Percentiles rank a stretch among this genome's conserved stretches.
Conservation (phyloP, 2,797 vertebrate genomes). For the Ambastaia sidthimunki region DNA sequence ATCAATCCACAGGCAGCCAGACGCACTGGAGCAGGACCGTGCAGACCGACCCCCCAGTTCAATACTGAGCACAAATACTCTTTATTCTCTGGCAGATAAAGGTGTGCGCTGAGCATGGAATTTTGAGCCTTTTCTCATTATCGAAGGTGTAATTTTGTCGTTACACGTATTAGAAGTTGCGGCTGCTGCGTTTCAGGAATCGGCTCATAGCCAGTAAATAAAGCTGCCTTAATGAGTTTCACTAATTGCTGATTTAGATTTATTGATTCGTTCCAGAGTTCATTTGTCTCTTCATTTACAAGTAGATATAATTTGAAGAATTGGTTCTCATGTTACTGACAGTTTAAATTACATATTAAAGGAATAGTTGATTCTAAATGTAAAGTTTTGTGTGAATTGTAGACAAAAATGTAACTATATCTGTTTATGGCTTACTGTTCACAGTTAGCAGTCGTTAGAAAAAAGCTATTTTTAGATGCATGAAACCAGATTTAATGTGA, state of each 20-base stretch:
- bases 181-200: conserved; percentile 28
- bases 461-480: too few relatives aligned
- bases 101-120: conserved; percentile 27
- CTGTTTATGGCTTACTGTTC: too few relatives aligned
- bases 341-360: conserved; percentile 17
- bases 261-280: conserved; percentile 48
- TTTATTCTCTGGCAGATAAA: conserved; percentile 36
- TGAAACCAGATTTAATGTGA: too few relatives aligned
- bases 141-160: conserved; percentile 45
- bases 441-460: too few relatives aligned
- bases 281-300: conserved; percentile 55
- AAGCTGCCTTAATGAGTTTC: conserved; percentile 38
- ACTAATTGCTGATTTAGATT: conserved; percentile 42
- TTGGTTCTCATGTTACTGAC: conserved; percentile 8
- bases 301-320: conserved; percentile 9
- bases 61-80: conserved; percentile 43
- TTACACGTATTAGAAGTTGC: conserved; percentile 40
- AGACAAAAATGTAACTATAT: too few relatives aligned
- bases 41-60: conserved; percentile 59
- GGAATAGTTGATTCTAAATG: not conserved
- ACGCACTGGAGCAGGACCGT: conserved; percentile 60
- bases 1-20: conserved; percentile 68
- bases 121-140: conserved; percentile 37
- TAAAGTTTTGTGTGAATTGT: too few relatives aligned
- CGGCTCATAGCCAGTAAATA: conserved; percentile 30